Evolutionary conservation across 2,797 vertebrate species (phyloP), one percentile per base, ranked within the genome.

Genomic region (Cirrhinus molitorella): DNA sequence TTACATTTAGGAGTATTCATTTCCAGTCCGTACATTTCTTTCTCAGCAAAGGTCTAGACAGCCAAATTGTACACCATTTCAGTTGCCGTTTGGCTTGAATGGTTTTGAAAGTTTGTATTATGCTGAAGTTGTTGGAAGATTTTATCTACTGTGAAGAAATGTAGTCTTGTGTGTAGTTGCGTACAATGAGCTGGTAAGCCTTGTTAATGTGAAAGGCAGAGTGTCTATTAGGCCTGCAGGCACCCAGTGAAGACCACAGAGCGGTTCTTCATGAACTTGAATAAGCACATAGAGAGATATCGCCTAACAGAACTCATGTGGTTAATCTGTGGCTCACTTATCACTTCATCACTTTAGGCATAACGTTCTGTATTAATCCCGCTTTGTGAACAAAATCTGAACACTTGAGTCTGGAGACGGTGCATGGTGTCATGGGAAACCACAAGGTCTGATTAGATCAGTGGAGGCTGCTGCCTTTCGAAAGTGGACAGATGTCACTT

Each of bases 241-340:
- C 65, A 59, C 72, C n/a, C 71, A 37, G 23, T 85, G 81, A 71
- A 79, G 68, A 63, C 21, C 37, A 61, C 16, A 65, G 37, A 72
- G 21, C 40, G 25, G 5, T 45, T 57, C 19, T 77, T 47, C 28
- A 47, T 31, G 21, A 86, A 73, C 31, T n/a, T 57, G 71, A 81
- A 75, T 81, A 71, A 86, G 79, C 68, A 37, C 61, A 66, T 74
- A 51, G 76, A 74, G 23, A 55, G 43, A 79, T 61, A 66, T 43
- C 3, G 79, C 28, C 75, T 70, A 21, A 78, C 57, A 37, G 37
- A 63, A 73, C 74, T 68, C 53, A 34, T 37, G 76, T 71, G 80
- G 76, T 87, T 75, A 87, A 78, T 86, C 40, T 75, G 72, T 71
- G 78, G 68, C 53, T 66, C 75, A 79, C 61, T 86, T 84, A 86